A percentile compares a stretch with the other conserved stretches of the same genome.
Evolutionary conservation across 2,113 vertebrate species (phyloP).

Genomic region (Eclectus roratus): DNA sequence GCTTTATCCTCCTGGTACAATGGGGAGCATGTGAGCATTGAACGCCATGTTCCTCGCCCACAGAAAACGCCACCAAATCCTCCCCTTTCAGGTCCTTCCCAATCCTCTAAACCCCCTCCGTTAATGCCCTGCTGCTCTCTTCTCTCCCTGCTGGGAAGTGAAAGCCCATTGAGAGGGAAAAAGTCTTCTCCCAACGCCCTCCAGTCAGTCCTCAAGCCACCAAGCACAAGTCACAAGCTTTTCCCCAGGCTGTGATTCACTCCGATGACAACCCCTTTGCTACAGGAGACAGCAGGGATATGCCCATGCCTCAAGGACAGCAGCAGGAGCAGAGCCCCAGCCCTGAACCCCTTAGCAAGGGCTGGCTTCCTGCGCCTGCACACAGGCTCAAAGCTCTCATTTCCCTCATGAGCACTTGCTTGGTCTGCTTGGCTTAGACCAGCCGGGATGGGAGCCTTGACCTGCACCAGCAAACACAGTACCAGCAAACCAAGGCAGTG

Average conservation of each 20-base stretch:
- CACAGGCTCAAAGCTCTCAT: neutral
- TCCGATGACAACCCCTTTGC: accelerated
- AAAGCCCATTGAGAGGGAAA: neutral
- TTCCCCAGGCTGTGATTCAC: accelerated
- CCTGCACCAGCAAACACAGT: neutral
- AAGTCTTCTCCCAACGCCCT: neutral
- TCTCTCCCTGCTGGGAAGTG: neutral
- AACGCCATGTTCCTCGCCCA: neutral
- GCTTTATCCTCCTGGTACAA: neutral
- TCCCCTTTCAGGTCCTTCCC: neutral
- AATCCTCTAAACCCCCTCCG: neutral
- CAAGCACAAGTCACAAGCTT: neutral
- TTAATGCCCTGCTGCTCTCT: neutral
- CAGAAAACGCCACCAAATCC: neutral
- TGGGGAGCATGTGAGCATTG: neutral
- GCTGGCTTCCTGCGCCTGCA: neutral
- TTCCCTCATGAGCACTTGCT: neutral
- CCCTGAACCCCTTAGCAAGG: neutral
- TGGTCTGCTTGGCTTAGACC: neutral
- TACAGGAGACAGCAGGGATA: neutral
- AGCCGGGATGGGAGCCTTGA: neutral
- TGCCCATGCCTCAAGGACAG: neutral
- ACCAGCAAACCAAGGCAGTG: neutral
- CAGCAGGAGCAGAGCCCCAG: neutral
- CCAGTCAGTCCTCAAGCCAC: neutral